Base-by-base conservation (phyloP, 2,797 vertebrate species). In the Galago senegalensis region DNA sequence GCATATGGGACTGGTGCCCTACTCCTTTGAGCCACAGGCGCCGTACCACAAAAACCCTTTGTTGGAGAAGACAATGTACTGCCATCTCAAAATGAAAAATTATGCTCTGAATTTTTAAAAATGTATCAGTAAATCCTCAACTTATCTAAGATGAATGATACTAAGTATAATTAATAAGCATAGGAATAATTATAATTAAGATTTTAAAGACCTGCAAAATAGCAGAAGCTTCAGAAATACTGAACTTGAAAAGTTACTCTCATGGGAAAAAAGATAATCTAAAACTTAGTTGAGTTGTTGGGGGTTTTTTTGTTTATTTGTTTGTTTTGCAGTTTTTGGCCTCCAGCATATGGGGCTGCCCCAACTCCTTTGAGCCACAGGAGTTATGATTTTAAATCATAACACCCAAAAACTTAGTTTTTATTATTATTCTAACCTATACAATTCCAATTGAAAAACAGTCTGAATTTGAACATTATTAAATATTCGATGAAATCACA, bases 171-270 rank as follows among this genome's bases (percentile, higher is more conserved):
- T 69, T 43, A 86, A 25, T 4, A 92, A 20, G 25, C 27, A 81
- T 2, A 93, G 18, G 25, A 73, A 70, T 85, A 73, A 70, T 85
- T 61, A 43, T 4, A 89, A 90, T 3, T 82, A 12, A 58, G 91
- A 89, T 37, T 77, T 86, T 89, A 83, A 93, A 92, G n/a, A 87
- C 20, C 53, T 91, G 65, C n/a, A 94, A 94, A 94, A 43, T 90
- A 95, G 56, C 56, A 65, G 3, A 91, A 9, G 18, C 34, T 92
- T 77, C 82, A 7, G 92, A 87, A 96, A 91, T 20, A 88, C 0
- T 72, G 73, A 83, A 23, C 14, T 91, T 70, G 72, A 76, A 93
- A 72, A 56, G 49, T 61, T 61, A 63, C 17, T 70, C 63, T 93
- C 46, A 37, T n/a, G 17, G 43, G 49, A 21, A 79, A 75, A 56